These are phyloP conservation scores for Andrena marginata DNA, from an alignment of 2,888 invertebrate species.

Conservation along the genomic window DNA sequence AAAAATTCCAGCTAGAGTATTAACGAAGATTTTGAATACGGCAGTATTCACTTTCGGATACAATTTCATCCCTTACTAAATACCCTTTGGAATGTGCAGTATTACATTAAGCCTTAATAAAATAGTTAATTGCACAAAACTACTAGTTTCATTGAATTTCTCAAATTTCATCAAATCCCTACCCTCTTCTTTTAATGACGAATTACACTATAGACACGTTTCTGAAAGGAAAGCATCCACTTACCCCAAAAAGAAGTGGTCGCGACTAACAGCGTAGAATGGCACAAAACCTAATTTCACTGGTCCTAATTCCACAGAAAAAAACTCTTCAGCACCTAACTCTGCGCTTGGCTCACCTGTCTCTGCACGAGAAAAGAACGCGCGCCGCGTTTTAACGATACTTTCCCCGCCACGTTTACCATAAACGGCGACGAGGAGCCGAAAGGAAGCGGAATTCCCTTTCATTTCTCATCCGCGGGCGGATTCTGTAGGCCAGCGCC, in stretches of 20 bases:
- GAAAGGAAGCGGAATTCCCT: constrained; percentile 56
- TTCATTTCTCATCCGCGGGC: constrained; percentile 60
- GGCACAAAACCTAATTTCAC: not conserved
- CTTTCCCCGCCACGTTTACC: not conserved
- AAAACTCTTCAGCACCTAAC: too few relatives aligned
- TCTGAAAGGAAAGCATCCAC: not conserved
- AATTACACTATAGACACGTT: too few relatives aligned
- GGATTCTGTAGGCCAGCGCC: constrained; percentile 24
- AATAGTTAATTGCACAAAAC: too few relatives aligned
- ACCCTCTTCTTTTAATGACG: too few relatives aligned
- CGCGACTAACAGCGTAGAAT: not conserved
- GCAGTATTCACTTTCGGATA: not conserved
- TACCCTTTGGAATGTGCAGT: not conserved
- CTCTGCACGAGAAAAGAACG: not conserved
- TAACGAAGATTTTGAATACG: constrained; percentile 5
- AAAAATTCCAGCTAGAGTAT: not conserved
- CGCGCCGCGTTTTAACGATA: not conserved
- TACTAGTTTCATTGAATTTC: too few relatives aligned
- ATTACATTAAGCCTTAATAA: too few relatives aligned
- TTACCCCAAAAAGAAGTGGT: not conserved
- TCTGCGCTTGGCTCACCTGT: too few relatives aligned
- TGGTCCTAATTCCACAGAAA: not conserved
- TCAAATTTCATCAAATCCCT: too few relatives aligned
- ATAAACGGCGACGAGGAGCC: constrained; percentile 7
- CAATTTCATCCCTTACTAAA: not conserved